Evolutionary conservation across 2,888 invertebrate genomes (phyloP).

Genomic region (Yponomeuta plumbellus): DNA sequence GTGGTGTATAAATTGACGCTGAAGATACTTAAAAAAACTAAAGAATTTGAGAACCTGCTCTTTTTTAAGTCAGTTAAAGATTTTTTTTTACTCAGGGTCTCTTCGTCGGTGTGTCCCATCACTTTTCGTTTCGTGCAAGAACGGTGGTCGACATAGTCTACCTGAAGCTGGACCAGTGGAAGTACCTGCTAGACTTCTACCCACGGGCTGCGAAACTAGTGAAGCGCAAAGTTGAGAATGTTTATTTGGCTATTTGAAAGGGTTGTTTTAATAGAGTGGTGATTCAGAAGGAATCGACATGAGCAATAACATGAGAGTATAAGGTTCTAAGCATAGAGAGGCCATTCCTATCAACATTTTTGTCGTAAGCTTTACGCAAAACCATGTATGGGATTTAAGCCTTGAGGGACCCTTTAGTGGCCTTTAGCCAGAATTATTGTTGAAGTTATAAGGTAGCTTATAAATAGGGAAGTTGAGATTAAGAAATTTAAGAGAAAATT

Average conservation of each 20-base stretch:
- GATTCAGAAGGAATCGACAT: too few relatives aligned
- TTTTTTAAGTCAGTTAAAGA: background rate
- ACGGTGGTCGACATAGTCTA: slow-evolving; percentile 71
- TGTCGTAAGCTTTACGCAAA: too few relatives aligned
- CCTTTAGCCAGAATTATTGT: too few relatives aligned
- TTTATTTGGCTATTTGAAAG: slow-evolving; percentile 56
- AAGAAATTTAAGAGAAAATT: background rate
- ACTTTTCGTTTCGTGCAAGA: slow-evolving; percentile 72
- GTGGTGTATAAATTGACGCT: too few relatives aligned
- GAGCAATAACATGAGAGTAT: too few relatives aligned
- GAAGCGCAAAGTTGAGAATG: slow-evolving; percentile 61
- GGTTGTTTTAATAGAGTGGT: background rate
- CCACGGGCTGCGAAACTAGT: slow-evolving; percentile 61
- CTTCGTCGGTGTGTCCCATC: slow-evolving; percentile 69
- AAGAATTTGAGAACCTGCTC: too few relatives aligned
- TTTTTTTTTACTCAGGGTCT: slow-evolving; percentile 48
- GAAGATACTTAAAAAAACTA: too few relatives aligned
- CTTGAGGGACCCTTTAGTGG: too few relatives aligned
- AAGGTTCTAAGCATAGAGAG: too few relatives aligned
- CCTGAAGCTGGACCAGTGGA: slow-evolving; percentile 69
- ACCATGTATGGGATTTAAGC: too few relatives aligned
- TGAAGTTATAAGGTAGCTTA: too few relatives aligned
- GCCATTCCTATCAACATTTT: too few relatives aligned
- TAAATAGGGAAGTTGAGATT: background rate
- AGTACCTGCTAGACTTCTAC: slow-evolving; percentile 65